Base-by-base conservation (phyloP, 1,140 invertebrate species). In the Lycorma delicatula region DNA sequence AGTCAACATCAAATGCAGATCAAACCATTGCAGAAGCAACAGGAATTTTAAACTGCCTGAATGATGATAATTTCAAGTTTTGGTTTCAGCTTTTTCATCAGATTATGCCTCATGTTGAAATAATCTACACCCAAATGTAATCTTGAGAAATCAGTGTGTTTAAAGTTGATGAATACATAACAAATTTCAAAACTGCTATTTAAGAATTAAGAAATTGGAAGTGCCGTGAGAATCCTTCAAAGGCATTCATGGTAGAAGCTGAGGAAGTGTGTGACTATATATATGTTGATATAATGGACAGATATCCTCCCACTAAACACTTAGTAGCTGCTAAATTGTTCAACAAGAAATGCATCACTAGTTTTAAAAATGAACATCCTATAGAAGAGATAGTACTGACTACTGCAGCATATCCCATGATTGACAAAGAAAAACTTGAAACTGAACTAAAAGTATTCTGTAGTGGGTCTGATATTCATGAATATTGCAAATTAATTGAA, bases 301-400 rank as follows among this genome's bases (percentile, higher is more conserved):
- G 58, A 56, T 61, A 51, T 59, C 54, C 49, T 50, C 59, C 29
- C 52, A 58, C 51, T 48, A 54, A 61, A n/a, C 49, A 60, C n/a
- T 55, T 63, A 49, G 31, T 54, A 54, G 60, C 53, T 51, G 59
- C 59, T 58, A 63, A 63, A 58, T 58, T 63, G 49, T 61, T 63
- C 36, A 48, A 54, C 38, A 44, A 34, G 20, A 49, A 60, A 36
- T 47, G 12, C 28, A 44, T 53, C 49, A 38, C 13, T 38, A 36
- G 18, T 25, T 60, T 57, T 58, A 54, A 55, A 13, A 50, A 56
- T 18, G 38, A 48, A 41, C 41, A 29, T 51, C 55, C 56, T 36
- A 20, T n/a, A 60, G 48, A 60, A 52, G 55, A 57, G 46, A 13
- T 52, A 36, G 31, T 23, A 57, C 27, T 46, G 11, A 16, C 49